Conservation (phyloP, 1,140 invertebrate species). For the Pteromalus puparum region DNA sequence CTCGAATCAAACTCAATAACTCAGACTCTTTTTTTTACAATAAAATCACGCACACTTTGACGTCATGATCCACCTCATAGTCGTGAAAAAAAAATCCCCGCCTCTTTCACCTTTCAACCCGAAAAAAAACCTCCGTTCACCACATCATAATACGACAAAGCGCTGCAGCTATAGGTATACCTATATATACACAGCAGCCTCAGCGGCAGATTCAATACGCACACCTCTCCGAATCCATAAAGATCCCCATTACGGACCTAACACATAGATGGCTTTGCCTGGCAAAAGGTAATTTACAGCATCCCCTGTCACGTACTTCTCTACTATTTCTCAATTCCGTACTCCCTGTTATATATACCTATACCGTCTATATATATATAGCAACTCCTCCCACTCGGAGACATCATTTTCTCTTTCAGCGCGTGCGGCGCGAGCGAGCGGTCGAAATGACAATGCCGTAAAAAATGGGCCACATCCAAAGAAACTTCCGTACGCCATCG, state of each 20-base stretch:
- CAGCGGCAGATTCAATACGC: neutral
- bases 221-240: neutral
- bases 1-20: too few species aligned
- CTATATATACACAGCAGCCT: neutral
- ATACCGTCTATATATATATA: neutral
- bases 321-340: constrained; percentile 11
- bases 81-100: neutral
- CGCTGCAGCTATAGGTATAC: neutral
- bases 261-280: neutral
- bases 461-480: neutral
- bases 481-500: neutral
- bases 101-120: neutral
- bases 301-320: constrained; percentile 9
- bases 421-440: neutral
- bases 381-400: neutral
- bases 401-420: constrained; percentile 28
- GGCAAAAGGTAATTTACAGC: constrained; percentile 17
- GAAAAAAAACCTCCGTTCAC: neutral
- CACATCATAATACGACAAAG: neutral
- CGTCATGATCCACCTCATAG: too few species aligned
- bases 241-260: neutral
- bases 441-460: constrained; percentile 23
- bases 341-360: neutral
- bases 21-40: too few species aligned
- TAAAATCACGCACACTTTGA: neutral